Conservation (phyloP, 2,888 invertebrate genomes). For the Megastigmus dorsalis region DNA sequence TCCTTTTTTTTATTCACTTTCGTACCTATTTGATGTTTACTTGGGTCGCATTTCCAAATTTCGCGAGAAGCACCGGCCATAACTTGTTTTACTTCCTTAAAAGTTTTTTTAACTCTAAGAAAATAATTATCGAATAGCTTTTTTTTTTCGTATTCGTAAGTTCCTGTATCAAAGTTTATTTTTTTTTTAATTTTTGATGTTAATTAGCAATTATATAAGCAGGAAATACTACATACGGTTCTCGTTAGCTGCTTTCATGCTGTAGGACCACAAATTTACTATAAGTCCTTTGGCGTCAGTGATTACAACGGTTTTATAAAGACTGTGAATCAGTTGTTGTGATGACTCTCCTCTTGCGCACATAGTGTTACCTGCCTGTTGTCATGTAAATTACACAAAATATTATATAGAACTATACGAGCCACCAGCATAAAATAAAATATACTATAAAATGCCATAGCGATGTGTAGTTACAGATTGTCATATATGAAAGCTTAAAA, state of each 20-base stretch:
- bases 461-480: no score
- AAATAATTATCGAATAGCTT: background rate
- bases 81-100: background rate
- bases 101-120: background rate
- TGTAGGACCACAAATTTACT: background rate
- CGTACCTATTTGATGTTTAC: background rate
- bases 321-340: background rate
- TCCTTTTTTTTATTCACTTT: no score
- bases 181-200: no score
- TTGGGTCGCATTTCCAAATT: conserved; percentile 1
- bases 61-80: background rate
- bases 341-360: background rate
- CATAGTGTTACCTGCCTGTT: background rate
- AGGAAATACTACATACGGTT: background rate
- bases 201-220: background rate
- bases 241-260: background rate
- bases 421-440: no score
- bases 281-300: background rate
- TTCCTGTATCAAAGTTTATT: background rate
- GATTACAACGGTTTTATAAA: background rate
- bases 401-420: no score
- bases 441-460: no score
- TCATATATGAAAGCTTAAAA: no score
- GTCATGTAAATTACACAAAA: background rate
- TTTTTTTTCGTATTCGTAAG: background rate